Evolutionary conservation across 1,140 invertebrate species (phyloP), one percentile per base, ranked within the genome.

Genomic region (Drosophila baimaii): DNA sequence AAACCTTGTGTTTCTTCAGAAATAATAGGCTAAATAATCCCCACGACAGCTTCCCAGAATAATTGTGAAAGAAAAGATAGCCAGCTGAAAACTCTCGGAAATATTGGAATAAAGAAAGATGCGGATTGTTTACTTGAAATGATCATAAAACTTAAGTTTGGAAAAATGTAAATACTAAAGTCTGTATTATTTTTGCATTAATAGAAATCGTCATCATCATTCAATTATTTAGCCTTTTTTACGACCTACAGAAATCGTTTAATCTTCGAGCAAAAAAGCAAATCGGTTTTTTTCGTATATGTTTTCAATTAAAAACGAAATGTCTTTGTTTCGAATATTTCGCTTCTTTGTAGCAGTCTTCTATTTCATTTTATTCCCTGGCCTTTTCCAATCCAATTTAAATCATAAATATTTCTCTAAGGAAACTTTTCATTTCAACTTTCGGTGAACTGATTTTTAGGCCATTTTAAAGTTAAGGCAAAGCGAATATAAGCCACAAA

Each of bases 21-120:
- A 49, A 35, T 39, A 47, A 33, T 56, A 19, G 31, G 29, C 19
- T 37, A 43, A 57, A 23, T 70, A 70, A 70, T 56, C 25, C 19
- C n/a, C 27, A 35, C 33, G 68, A 70, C 68, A 71, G 51, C 13
- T 69, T 71, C 65, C 41, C 19, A 71, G 33, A 71, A 71, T 46
- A 71, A 71, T 47, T 71, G 15, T 10, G 4, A 55, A 19, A 68
- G 21, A 55, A 17, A 47, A 65, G 15, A 69, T 31, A 8, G n/a
- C 33, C 25, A 15, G 17, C 25, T 23, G 44, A 19, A 15, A 46
- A 70, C 47, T 55, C 66, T 46, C 5, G 17, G 29, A 63, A 63
- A 66, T 46, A 9, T 19, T 21, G 13, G 47, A 13, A 12, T 4
- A 63, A 46, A 15, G 0, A 6, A 27, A 25, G 23, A 37, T 12